These are phyloP conservation scores for Proteles cristata DNA, from an alignment of 2,113 vertebrate species.

Conservation along the genomic window DNA sequence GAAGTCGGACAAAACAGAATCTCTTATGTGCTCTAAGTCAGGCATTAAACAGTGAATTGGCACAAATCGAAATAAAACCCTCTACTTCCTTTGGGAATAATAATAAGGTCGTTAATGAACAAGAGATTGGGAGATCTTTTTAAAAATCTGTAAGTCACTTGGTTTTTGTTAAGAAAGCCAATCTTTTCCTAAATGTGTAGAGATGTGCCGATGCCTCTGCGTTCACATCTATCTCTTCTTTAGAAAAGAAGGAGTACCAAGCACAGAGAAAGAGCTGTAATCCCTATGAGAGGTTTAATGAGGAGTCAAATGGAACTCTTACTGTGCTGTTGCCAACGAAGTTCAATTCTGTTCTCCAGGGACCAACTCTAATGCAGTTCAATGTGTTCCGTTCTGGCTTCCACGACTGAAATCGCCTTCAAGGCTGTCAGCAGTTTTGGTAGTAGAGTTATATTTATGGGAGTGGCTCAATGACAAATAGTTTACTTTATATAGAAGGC, in stretches of 20 bases:
- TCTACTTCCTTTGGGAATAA: conserved; percentile 6
- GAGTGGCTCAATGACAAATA: conserved; percentile 32
- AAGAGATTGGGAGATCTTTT: background rate
- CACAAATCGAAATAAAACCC: background rate
- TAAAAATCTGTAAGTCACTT: background rate
- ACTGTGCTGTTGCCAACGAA: conserved; percentile 25
- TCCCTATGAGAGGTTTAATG: conserved; percentile 54
- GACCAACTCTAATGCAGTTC: conserved; percentile 58
- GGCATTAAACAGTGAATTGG: background rate
- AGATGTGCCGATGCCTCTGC: background rate
- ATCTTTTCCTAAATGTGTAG: background rate
- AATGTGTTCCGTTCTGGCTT: background rate
- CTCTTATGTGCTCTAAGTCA: background rate
- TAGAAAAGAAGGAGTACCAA: background rate
- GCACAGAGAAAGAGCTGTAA: background rate
- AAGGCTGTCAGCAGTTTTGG: conserved; percentile 53
- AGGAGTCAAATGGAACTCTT: conserved; percentile 64
- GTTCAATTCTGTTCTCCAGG: conserved; percentile 46
- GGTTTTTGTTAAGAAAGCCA: background rate
- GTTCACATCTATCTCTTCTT: background rate
- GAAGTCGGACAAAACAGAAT: background rate
- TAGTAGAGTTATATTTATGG: conserved; percentile 33
- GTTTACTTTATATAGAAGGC: conserved; percentile 11
- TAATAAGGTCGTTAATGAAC: background rate
- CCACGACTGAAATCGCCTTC: background rate